phyloP scores from a whole-genome alignment of 2,113 vertebrate species.

The Otus sunia region DNA sequence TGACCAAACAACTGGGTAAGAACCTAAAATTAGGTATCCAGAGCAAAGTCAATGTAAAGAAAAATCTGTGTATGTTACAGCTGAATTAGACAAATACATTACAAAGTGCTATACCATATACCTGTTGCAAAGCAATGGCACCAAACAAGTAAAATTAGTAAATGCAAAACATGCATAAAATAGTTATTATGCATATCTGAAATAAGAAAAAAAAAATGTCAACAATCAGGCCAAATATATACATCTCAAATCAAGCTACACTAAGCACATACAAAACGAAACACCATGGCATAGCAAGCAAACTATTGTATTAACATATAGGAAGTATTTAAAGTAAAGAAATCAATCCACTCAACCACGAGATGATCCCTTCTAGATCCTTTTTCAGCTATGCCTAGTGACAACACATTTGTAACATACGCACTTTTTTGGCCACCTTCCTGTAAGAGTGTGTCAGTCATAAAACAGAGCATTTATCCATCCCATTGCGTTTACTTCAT shows the following conservation, averaged over 20 bases:
- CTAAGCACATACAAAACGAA: background rate
- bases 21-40: background rate
- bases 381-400: background rate
- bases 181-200: background rate
- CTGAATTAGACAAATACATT: background rate
- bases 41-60: background rate
- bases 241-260: background rate
- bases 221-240: background rate
- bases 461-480: background rate
- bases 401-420: background rate
- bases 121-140: background rate
- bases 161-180: background rate
- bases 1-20: background rate
- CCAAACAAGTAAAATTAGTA: background rate
- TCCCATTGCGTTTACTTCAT: background rate
- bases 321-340: background rate
- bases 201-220: background rate
- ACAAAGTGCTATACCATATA: background rate
- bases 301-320: background rate
- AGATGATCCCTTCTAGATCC: background rate
- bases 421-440: too few relatives aligned
- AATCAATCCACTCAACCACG: background rate
- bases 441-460: background rate
- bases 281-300: fast-evolving
- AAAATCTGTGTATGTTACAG: background rate